Conservation (phyloP, 1,140 invertebrate genomes). For the Drosophila sp. region DNA sequence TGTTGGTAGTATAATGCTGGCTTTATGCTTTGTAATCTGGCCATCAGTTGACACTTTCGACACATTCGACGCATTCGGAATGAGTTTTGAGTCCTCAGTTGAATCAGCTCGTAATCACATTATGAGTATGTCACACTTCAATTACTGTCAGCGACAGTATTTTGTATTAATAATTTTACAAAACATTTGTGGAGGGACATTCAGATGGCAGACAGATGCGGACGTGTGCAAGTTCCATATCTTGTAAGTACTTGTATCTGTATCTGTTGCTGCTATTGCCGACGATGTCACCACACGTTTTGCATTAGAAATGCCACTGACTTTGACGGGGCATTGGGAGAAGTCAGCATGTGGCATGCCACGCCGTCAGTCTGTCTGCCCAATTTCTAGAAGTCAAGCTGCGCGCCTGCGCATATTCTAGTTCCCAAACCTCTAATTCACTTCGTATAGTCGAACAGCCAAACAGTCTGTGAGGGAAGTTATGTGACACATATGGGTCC, state of each 20-base stretch:
- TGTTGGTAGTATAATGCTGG: not conserved
- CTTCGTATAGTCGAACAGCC: too few relatives aligned
- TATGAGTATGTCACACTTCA: constrained; percentile 75
- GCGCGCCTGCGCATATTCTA: constrained; percentile 66
- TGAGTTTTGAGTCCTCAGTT: constrained; percentile 47
- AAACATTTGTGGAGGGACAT: constrained; percentile 44
- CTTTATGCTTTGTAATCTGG: constrained; percentile 34
- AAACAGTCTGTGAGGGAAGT: constrained; percentile 51
- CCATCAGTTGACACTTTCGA: constrained; percentile 9
- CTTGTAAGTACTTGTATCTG: not conserved
- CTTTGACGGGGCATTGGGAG: constrained; percentile 31
- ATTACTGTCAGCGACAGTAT: constrained; percentile 66
- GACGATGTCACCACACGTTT: constrained; percentile 63
- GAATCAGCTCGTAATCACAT: constrained; percentile 59
- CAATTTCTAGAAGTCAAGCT: constrained; percentile 56
- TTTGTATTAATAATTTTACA: constrained; percentile 64
- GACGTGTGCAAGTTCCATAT: constrained; percentile 31
- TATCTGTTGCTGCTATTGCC: not conserved
- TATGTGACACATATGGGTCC: constrained; percentile 67
- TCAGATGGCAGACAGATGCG: constrained; percentile 70
- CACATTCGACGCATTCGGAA: constrained; percentile 41
- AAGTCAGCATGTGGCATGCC: constrained; percentile 74
- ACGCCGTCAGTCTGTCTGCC: constrained; percentile 55
- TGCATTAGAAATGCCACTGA: constrained; percentile 71
- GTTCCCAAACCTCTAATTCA: constrained; percentile 60